Evolutionary conservation across 2,888 invertebrate species (phyloP).

Genomic region (Sphinx pinastri): DNA sequence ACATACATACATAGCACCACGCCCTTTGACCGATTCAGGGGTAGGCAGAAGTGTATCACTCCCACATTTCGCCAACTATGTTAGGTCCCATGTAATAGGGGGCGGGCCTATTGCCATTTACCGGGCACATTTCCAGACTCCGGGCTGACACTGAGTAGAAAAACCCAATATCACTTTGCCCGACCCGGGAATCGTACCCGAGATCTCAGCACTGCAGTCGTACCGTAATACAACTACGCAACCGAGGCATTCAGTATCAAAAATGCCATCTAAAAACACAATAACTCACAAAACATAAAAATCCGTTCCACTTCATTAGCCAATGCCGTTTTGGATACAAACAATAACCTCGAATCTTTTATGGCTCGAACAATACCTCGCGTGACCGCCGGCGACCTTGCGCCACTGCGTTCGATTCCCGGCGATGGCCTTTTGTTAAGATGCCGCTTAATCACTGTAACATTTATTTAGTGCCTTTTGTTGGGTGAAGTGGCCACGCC

Average conservation of each 20-base stretch:
- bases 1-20: too few relatives aligned
- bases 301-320: slow-evolving; percentile 12
- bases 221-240: background rate
- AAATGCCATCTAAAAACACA: background rate
- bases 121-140: too few relatives aligned
- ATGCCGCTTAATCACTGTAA: slow-evolving; percentile 1
- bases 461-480: slow-evolving; percentile 15
- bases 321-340: background rate
- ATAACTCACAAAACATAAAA: background rate
- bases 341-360: slow-evolving; percentile 9
- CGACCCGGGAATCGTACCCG: too few relatives aligned
- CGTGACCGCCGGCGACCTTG: slow-evolving; percentile 17
- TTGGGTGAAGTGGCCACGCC: background rate
- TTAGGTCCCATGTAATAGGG: too few relatives aligned
- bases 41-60: too few relatives aligned
- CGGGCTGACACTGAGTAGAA: too few relatives aligned
- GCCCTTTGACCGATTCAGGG: too few relatives aligned
- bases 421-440: slow-evolving; percentile 10
- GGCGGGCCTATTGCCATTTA: too few relatives aligned
- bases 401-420: slow-evolving; percentile 19
- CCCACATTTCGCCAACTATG: too few relatives aligned
- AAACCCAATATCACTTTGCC: too few relatives aligned
- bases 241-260: too few relatives aligned
- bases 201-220: too few relatives aligned
- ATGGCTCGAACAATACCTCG: slow-evolving; percentile 1